phyloP scores from a whole-genome alignment of 2,113 vertebrate genomes.

The Melanerpes aurifrons region DNA sequence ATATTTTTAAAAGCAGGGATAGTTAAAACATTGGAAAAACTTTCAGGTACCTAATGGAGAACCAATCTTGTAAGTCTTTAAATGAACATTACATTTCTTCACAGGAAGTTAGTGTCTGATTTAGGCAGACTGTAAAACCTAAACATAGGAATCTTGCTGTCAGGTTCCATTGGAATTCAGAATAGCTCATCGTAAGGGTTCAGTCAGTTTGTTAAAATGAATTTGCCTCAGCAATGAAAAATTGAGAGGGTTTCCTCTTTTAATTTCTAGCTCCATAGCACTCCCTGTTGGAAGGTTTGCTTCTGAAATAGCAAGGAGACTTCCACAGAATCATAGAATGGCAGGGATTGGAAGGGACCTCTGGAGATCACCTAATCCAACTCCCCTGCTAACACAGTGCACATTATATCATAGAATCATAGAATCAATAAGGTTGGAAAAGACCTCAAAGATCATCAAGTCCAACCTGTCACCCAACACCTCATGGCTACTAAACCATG shows the following conservation, averaged over 20 bases:
- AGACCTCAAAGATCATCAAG: no score
- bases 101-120: neutral
- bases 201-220: constrained; percentile 25
- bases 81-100: neutral
- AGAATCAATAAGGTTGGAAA: no score
- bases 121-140: neutral
- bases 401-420: neutral
- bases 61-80: neutral
- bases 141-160: neutral
- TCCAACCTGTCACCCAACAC: no score
- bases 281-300: neutral
- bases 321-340: neutral
- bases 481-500: no score
- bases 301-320: neutral
- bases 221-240: neutral
- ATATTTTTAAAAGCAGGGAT: neutral
- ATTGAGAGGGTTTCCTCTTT: neutral
- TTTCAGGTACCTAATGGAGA: neutral
- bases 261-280: neutral
- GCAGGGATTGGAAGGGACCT: no score
- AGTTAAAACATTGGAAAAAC: neutral
- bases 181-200: neutral
- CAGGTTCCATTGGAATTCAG: neutral
- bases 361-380: no score
- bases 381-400: no score